Base-by-base conservation (phyloP, 2,113 vertebrate species). In the Pyxicephalus adspersus region DNA sequence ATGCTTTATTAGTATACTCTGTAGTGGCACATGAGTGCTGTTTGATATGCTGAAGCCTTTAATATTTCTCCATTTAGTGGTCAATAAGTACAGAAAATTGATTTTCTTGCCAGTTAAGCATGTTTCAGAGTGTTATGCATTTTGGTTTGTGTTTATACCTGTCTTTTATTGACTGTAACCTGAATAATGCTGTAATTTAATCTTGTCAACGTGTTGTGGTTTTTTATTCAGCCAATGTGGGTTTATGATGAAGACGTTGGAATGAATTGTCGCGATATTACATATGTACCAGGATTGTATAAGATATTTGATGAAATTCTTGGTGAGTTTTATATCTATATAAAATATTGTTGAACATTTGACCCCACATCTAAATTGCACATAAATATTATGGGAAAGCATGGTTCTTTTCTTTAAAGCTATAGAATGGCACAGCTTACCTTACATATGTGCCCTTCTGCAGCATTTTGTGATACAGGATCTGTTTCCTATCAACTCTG, bases 231-330 rank as follows among this genome's bases (percentile, higher is more conserved):
- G 98, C 85, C 93, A 89, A 97, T 98, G 97, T 99, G 98, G 98
- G 97, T 99, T 63, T 99, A 96, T 87, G 98, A 99, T 89, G 98
- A 99, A 89, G 96, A 98, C 4, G 81, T 94, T 2, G 98, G 97
- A 84, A 99, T 99, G 96, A 98, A 98, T 88, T 93, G 95, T 90
- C 93, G 98, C 87, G 98, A 99, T 81, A 94, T 99, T 88, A 98
- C 97, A 16, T 98, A 94, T 85, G 98, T 99, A 83, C 98, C 98
- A 31, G 98, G 98, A 84, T 91, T 99, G 51, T 99, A 98, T 89
- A 99, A 99, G 91, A 99, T 99, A 88, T 99, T 99, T 91, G 98
- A 99, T 94, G 98, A 99, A 92, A 99, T 99, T 85, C 94, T 99
- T 9, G 98, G 98, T 99, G 88, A 95, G 97, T 92, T 64, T 2